phyloP scores from a whole-genome alignment of 2,888 invertebrate species.

The Mythimna albipuncta region DNA sequence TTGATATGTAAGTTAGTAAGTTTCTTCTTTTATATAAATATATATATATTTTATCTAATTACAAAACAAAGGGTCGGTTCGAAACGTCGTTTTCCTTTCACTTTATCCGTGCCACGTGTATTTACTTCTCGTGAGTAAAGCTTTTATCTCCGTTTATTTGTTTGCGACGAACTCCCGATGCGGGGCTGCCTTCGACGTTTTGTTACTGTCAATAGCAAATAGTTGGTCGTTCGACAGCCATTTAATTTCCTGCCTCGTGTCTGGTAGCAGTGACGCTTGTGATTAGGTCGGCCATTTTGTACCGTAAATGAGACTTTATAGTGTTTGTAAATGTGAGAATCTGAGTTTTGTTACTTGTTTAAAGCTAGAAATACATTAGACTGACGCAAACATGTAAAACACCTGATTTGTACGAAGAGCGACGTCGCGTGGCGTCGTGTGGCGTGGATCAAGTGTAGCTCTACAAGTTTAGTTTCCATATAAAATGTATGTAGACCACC shows the following conservation, averaged over 20 bases:
- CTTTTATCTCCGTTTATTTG: constrained; percentile 42
- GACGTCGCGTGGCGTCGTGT: too few species aligned
- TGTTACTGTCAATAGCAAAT: constrained; percentile 47
- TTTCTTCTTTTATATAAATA: too few species aligned
- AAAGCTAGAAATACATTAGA: too few species aligned
- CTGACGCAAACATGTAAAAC: too few species aligned
- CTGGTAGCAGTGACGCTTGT: constrained; percentile 17
- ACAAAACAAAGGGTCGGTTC: neutral
- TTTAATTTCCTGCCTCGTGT: constrained; percentile 55
- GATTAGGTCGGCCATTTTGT: constrained; percentile 31
- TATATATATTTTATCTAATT: neutral
- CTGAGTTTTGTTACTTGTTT: neutral
- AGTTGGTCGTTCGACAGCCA: constrained; percentile 30
- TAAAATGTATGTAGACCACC: too few species aligned
- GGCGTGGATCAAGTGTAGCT: too few species aligned
- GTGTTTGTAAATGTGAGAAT: neutral
- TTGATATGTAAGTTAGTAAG: too few species aligned
- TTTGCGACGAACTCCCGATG: neutral
- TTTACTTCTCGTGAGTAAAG: constrained; percentile 20
- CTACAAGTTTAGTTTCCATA: too few species aligned
- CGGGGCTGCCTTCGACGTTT: constrained; percentile 12
- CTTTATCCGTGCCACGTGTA: neutral
- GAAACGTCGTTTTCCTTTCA: neutral
- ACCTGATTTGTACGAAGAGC: too few species aligned
- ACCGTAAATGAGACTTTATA: constrained; percentile 19